Evolutionary conservation across 2,113 vertebrate species (phyloP).

Genomic region (Labrus mixtus): DNA sequence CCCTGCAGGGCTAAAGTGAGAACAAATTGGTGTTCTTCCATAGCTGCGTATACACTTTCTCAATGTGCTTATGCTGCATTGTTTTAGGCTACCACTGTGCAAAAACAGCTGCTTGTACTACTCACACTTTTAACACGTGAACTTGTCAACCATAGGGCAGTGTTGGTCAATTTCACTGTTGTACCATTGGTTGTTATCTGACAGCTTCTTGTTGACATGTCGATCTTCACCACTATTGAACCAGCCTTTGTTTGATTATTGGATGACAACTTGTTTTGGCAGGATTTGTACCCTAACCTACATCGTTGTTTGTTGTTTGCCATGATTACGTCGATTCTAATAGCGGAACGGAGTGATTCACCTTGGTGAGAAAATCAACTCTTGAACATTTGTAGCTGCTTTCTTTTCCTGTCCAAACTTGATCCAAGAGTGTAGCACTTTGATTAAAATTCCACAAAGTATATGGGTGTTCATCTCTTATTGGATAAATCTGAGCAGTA

Average conservation of each 20-base stretch:
- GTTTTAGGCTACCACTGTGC: constrained; percentile 42
- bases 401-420: background rate
- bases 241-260: constrained; percentile 68
- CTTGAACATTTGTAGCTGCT: constrained; percentile 6
- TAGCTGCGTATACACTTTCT: constrained; percentile 49
- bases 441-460: background rate
- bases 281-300: constrained; percentile 42
- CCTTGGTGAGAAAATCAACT: constrained; percentile 27
- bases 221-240: constrained; percentile 66
- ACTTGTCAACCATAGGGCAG: constrained; percentile 39
- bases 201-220: constrained; percentile 56
- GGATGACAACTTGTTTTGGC: constrained; percentile 65
- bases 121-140: background rate
- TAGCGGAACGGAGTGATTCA: constrained; percentile 1
- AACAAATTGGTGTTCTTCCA: constrained; percentile 52
- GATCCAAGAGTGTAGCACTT: background rate
- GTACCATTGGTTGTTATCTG: constrained; percentile 41
- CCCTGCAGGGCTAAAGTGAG: constrained; percentile 38
- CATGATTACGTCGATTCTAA: constrained; percentile 25
- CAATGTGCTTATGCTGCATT: constrained; percentile 49
- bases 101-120: constrained; percentile 52
- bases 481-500: background rate
- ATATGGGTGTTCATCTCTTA: background rate
- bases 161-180: constrained; percentile 54
- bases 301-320: constrained; percentile 35